phyloP scores from a whole-genome alignment of 2,797 vertebrate species.

The Oreochromis mossambicus region DNA sequence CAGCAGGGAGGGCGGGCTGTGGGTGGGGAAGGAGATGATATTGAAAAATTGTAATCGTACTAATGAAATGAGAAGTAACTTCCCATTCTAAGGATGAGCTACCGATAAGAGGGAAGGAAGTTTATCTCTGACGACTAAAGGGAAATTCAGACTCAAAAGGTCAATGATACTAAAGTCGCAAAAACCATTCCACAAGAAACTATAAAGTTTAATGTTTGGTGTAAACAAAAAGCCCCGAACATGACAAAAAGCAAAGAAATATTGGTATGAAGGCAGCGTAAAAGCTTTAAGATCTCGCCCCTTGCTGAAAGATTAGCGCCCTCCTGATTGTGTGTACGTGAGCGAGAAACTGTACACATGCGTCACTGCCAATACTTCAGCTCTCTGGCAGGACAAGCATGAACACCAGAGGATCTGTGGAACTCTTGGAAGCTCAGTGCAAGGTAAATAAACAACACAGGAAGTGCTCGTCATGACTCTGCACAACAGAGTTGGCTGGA shows the following conservation, averaged over 20 bases:
- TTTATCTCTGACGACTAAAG: constrained; percentile 18
- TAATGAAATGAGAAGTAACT: background rate
- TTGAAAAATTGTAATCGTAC: background rate
- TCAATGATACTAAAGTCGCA: background rate
- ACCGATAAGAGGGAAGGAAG: constrained; percentile 24
- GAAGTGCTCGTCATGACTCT: background rate
- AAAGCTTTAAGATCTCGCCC: constrained; percentile 6
- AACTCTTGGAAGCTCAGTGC: constrained; percentile 20
- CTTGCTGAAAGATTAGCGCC: constrained; percentile 34
- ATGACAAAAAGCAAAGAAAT: background rate
- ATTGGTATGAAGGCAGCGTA: background rate
- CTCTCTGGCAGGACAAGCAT: constrained; percentile 26
- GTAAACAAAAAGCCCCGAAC: background rate
- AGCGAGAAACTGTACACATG: constrained; percentile 47
- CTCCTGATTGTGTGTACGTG: constrained; percentile 56
- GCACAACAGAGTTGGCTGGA: background rate
- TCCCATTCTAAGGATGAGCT: background rate
- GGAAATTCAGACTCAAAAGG: constrained; percentile 29
- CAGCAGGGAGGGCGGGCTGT: background rate
- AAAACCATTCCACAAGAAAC: background rate
- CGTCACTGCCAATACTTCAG: constrained; percentile 46
- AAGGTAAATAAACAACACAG: constrained; percentile 51
- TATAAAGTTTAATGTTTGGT: background rate
- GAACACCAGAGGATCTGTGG: constrained; percentile 56
- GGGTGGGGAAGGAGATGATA: background rate